Conservation (phyloP, 1,140 invertebrate species). For the Leucophenga varia region DNA sequence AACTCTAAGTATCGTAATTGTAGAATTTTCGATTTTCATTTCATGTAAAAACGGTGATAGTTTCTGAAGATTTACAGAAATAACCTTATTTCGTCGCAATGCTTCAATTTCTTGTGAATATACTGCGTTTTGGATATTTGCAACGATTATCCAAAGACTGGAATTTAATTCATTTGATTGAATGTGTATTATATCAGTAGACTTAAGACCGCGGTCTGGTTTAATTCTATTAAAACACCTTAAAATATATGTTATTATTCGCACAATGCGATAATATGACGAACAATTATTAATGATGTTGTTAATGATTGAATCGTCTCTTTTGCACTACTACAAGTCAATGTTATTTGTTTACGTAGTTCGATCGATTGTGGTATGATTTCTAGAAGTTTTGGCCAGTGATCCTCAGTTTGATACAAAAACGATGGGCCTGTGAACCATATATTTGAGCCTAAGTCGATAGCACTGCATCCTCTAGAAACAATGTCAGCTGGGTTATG, state of each 20-base stretch:
- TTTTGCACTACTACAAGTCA: too few species aligned
- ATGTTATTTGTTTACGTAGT: too few species aligned
- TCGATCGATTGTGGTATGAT: too few species aligned
- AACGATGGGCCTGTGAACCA: neutral
- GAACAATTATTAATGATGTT: slow-evolving; percentile 3
- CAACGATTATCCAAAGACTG: neutral
- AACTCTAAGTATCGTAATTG: slow-evolving; percentile 1
- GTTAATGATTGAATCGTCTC: too few species aligned
- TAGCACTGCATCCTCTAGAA: neutral
- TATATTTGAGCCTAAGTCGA: neutral
- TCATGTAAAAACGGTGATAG: slow-evolving; percentile 3
- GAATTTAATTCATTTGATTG: neutral
- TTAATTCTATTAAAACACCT: neutral
- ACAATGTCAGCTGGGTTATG: neutral
- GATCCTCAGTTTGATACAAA: too few species aligned
- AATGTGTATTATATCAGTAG: neutral
- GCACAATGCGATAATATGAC: slow-evolving; percentile 1
- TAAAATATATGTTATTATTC: neutral
- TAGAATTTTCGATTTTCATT: neutral
- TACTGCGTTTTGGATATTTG: neutral
- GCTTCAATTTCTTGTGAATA: neutral
- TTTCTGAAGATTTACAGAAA: neutral
- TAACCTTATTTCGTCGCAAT: too few species aligned
- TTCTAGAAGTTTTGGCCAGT: too few species aligned
- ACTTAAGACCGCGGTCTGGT: neutral